phyloP scores from a whole-genome alignment of 2,888 invertebrate genomes.

The Hemaris fuciformis region DNA sequence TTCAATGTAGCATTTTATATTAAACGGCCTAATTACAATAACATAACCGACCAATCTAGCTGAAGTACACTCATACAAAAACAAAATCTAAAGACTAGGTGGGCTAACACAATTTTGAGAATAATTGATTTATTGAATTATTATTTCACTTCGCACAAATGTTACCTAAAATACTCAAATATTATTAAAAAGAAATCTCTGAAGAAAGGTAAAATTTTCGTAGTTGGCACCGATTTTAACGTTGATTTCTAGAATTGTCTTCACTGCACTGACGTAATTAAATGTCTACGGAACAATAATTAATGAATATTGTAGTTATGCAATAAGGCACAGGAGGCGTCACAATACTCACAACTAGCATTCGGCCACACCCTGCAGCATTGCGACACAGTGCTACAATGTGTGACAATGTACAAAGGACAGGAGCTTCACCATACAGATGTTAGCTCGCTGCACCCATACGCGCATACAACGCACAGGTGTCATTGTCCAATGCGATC shows the following conservation, averaged over 20 bases:
- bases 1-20: constrained; percentile 78
- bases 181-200: constrained; percentile 39
- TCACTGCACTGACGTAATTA: constrained; percentile 13
- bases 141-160: constrained; percentile 29
- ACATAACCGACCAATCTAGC: constrained; percentile 60
- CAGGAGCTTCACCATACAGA: constrained; percentile 41
- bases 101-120: constrained; percentile 71
- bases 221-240: constrained; percentile 45
- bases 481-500: constrained; percentile 38
- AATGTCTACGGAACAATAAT: constrained; percentile 6
- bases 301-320: constrained; percentile 18
- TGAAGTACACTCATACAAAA: constrained; percentile 61
- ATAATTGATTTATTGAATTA: constrained; percentile 24
- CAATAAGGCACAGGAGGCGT: constrained; percentile 46
- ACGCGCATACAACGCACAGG: constrained; percentile 48
- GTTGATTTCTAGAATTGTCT: constrained; percentile 10
- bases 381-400: no score
- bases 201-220: constrained; percentile 43
- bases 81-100: constrained; percentile 76
- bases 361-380: no score
- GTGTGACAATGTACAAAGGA: constrained; percentile 19
- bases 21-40: constrained; percentile 64
- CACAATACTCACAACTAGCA: constrained; percentile 18
- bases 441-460: constrained; percentile 59
- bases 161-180: constrained; percentile 34